These are phyloP conservation scores for Pseudomyrmex concolor DNA, from an alignment of 1,140 invertebrate species.

Conservation along the genomic window DNA sequence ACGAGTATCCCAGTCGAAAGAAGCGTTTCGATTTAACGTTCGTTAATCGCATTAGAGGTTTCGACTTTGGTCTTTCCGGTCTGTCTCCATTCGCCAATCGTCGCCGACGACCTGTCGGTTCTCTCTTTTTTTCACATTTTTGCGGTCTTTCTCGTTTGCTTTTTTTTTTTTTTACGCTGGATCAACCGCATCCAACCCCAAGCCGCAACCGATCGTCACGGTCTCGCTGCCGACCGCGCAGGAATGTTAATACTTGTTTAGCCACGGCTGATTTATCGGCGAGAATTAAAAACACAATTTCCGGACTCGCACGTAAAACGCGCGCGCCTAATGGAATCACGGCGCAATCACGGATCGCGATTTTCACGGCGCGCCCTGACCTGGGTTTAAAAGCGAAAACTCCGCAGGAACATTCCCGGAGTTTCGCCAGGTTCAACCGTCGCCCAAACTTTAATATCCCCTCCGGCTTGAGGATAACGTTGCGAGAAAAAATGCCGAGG, in stretches of 20 bases:
- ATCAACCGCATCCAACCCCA: not conserved
- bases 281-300: constrained; percentile 80
- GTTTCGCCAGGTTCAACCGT: constrained; percentile 48
- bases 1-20: constrained; percentile 56
- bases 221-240: constrained; percentile 47
- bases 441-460: constrained; percentile 62
- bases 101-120: not conserved
- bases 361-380: constrained; percentile 64
- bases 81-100: not conserved
- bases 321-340: constrained; percentile 77
- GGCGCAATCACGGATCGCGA: constrained; percentile 73
- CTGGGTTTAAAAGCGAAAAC: constrained; percentile 45
- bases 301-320: constrained; percentile 67
- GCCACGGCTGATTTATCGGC: constrained; percentile 75
- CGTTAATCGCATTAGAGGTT: constrained; percentile 74
- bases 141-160: not conserved
- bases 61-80: constrained; percentile 59
- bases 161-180: not conserved
- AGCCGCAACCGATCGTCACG: constrained; percentile 37
- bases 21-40: constrained; percentile 75
- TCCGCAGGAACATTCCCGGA: not conserved
- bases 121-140: constrained; percentile 24
- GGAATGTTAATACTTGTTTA: constrained; percentile 79
- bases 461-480: constrained; percentile 49
- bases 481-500: constrained; percentile 41